Evolutionary conservation across 2,113 vertebrate species (phyloP), one percentile per base, ranked within the genome.

Genomic region (Pavo muticus): DNA sequence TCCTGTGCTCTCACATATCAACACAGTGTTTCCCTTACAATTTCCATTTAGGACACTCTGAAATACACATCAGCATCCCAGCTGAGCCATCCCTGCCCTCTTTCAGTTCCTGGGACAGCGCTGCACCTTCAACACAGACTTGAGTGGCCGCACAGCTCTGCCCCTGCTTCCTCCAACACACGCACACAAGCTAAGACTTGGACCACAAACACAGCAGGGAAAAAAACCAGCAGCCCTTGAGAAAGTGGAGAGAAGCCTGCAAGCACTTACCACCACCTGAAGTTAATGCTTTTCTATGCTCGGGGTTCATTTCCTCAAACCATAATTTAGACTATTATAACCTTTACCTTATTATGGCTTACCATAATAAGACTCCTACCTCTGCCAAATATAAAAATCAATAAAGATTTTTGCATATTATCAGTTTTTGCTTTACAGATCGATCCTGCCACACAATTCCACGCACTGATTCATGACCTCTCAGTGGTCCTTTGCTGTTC

Each of bases 1-100:
- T 64, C 61, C 37, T 40, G 37, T 54, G n/a, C 50, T 68, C 37
- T 9, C 1, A 39, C 24, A 0, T 9, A 16, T 35, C 69, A 57
- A n/a, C 42, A 19, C 15, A 37, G 30, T 1, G 11, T n/a, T 69
- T 60, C 48, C 24, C 45, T 37, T 20, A 44, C 30, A 37, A 24
- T 65, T 61, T 24, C 19, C 60, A 37, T n/a, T 14, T 40, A 44
- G 2, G 5, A 20, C 64, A 52, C 63, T 64, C 52, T 30, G 52
- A 73, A 61, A 19, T 4, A 37, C 2, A 3, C 32, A 21, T 8
- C 23, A 0, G 29, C 4, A 27, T 12, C 63, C n/a, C 57, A 71
- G 8, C 56, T 10, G 68, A 10, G 63, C n/a, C 91, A 69, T 2
- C 39, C 1, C 3, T 76, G 52, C 64, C 37, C 32, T 18, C 59